phyloP scores from a whole-genome alignment of 2,113 vertebrate species.

The Amia ocellicauda region DNA sequence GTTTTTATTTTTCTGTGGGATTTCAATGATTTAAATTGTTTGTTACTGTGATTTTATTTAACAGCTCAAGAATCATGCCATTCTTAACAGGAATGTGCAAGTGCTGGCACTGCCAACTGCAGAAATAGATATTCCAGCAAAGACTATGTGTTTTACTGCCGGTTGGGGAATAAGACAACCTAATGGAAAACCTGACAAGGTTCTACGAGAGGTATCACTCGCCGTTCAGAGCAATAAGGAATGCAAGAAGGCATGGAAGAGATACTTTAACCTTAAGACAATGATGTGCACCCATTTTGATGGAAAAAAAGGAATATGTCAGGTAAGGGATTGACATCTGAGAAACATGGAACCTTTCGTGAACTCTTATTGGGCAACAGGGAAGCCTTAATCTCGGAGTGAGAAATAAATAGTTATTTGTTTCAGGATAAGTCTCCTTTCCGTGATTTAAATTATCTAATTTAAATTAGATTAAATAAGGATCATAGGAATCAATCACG shows the following conservation, averaged over 20 bases:
- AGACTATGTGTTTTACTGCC: slow-evolving; percentile 35
- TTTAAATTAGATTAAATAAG: no score
- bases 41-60: no score
- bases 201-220: slow-evolving; percentile 43
- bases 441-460: no score
- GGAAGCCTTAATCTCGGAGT: no score
- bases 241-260: slow-evolving; percentile 26
- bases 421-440: no score
- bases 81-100: slow-evolving; percentile 35
- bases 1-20: no score
- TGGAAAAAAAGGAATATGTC: slow-evolving; percentile 28
- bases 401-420: no score
- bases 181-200: accelerated
- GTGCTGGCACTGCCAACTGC: slow-evolving; percentile 29
- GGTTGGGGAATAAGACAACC: slow-evolving; percentile 44
- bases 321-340: no score
- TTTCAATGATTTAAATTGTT: no score
- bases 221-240: background rate
- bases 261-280: slow-evolving; percentile 5
- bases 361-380: no score
- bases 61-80: slow-evolving; percentile 43
- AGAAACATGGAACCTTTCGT: no score
- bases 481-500: no score
- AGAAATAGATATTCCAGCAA: slow-evolving; percentile 10
- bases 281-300: slow-evolving; percentile 31